A percentile compares a stretch with the other conserved stretches of the same genome.
These are phyloP conservation scores for Callopanchax toddi DNA, from an alignment of 2,113 vertebrate species.

Conservation along the genomic window DNA sequence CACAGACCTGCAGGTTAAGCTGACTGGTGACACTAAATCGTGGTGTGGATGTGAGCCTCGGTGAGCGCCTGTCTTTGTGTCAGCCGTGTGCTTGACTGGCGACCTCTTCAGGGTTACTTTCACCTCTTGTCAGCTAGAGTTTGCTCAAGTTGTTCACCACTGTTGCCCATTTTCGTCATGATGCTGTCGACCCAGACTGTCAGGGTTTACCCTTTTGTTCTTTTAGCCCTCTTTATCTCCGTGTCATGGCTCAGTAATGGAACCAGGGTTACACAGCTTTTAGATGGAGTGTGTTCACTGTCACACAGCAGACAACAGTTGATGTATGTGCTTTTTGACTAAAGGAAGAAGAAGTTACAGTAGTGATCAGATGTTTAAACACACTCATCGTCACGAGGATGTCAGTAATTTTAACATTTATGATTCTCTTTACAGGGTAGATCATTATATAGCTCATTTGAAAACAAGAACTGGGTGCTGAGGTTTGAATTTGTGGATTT, in stretches of 20 bases:
- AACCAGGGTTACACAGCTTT: background rate
- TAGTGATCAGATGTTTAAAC: no score
- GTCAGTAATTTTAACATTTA: no score
- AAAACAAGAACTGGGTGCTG: no score
- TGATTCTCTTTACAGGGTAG: no score
- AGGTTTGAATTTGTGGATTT: no score
- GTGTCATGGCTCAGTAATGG: background rate
- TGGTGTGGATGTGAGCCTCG: conserved; percentile 15
- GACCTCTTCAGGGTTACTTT: conserved; percentile 1
- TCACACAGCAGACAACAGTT: no score
- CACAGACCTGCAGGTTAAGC: background rate
- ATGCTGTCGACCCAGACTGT: background rate
- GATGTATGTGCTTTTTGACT: no score
- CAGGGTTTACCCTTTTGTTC: background rate
- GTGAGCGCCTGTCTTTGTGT: conserved; percentile 2
- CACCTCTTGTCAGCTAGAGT: conserved; percentile 14
- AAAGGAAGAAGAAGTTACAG: no score
- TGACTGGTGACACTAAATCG: background rate
- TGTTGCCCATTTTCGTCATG: background rate
- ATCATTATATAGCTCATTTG: no score
- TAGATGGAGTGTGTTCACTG: no score
- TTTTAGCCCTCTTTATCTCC: background rate
- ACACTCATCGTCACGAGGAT: no score
- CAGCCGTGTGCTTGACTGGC: background rate
- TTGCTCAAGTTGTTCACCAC: background rate